These are phyloP conservation scores for Mythimna loreyi DNA, from an alignment of 2,888 invertebrate genomes.

Conservation along the genomic window DNA sequence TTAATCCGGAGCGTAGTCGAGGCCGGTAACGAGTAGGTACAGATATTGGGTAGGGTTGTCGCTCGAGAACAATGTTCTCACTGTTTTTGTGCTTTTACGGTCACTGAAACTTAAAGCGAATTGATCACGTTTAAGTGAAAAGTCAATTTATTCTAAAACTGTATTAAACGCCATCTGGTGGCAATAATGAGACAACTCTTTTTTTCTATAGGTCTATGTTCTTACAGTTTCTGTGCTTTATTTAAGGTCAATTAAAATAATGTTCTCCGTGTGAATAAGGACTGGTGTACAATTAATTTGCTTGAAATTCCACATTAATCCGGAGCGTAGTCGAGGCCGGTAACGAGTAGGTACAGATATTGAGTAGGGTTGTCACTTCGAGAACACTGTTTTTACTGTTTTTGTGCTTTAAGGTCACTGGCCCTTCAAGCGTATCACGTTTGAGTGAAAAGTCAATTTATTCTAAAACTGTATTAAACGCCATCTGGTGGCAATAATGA, in stretches of 20 bases:
- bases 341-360: slow-evolving; percentile 42
- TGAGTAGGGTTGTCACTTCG: slow-evolving; percentile 34
- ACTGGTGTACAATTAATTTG: slow-evolving; percentile 75
- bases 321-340: slow-evolving; percentile 58
- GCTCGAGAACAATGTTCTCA: not conserved
- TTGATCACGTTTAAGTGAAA: not conserved
- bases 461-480: not conserved
- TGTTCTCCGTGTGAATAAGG: slow-evolving; percentile 69
- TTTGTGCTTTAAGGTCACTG: too few species aligned
- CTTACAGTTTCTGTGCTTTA: too few species aligned
- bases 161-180: too few species aligned
- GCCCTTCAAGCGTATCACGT: not conserved
- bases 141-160: not conserved
- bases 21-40: slow-evolving; percentile 52
- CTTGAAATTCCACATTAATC: slow-evolving; percentile 79
- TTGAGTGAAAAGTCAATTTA: not conserved
- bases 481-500: too few species aligned
- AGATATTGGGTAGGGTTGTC: slow-evolving; percentile 35
- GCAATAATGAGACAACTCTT: too few species aligned
- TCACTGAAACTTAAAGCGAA: too few species aligned
- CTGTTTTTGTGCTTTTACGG: too few species aligned
- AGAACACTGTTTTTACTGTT: not conserved
- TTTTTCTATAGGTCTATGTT: too few species aligned
- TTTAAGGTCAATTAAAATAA: slow-evolving; percentile 77
- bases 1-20: slow-evolving; percentile 70